Evolutionary conservation across 2,797 vertebrate species (phyloP).

Genomic region (Syngnathus acus): DNA sequence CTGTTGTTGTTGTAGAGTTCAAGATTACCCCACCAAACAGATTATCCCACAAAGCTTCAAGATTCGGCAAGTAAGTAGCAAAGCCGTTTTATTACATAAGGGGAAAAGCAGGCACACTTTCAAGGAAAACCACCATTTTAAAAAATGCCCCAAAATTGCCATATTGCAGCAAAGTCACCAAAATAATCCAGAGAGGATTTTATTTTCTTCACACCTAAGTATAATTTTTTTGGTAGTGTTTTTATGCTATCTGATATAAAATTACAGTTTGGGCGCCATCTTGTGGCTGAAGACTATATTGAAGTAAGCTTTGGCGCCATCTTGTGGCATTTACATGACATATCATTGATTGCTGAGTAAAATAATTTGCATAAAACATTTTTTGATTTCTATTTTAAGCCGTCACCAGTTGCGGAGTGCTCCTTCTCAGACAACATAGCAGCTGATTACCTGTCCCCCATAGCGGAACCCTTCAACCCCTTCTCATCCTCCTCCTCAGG

Average conservation of each 20-base stretch:
- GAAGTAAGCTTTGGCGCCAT: neutral
- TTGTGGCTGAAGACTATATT: no score
- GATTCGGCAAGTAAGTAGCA: constrained; percentile 46
- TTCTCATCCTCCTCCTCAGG: constrained; percentile 45
- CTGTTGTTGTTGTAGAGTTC: constrained; percentile 37
- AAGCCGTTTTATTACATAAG: neutral
- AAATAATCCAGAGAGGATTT: neutral
- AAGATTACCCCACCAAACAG: constrained; percentile 45
- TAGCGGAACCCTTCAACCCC: constrained; percentile 35
- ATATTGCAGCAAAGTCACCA: no score
- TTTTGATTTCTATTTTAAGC: constrained; percentile 38
- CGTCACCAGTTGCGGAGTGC: constrained; percentile 69
- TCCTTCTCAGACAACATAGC: constrained; percentile 59
- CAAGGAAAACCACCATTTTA: neutral
- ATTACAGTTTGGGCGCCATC: no score
- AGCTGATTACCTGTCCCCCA: constrained; percentile 49
- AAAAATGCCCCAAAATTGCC: no score
- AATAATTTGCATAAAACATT: neutral
- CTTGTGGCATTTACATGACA: neutral
- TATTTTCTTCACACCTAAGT: no score
- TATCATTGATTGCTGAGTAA: neutral
- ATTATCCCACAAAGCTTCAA: constrained; percentile 45
- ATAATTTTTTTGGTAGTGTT: no score
- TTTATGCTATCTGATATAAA: no score
- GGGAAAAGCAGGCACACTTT: neutral